Evolutionary conservation across 1,140 invertebrate genomes (phyloP), one percentile per base, ranked within the genome.

Genomic region (Thaumatotibia leucotreta): DNA sequence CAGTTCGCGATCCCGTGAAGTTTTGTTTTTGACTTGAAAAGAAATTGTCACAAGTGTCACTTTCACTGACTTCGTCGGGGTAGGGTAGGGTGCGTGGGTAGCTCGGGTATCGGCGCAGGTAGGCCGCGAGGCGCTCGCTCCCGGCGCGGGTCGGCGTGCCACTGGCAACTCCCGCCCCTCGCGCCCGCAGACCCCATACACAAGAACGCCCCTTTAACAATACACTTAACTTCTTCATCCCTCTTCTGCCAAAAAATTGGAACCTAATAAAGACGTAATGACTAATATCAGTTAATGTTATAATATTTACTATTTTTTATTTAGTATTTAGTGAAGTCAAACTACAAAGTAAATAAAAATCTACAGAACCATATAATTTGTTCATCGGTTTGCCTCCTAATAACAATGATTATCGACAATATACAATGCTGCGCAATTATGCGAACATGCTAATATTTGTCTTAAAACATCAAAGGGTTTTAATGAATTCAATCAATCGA

Each of bases 181-280:
- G 24, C 76, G 67, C 77, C 63, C 73, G 72, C 74, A 49, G 72
- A 75, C 67, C 77, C 72, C 79, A 75, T 76, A 75, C 77, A 70
- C 70, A 75, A 68, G 72, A 67, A 79, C 78, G 80, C 86, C 80
- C 82, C 78, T 64, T 78, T 75, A 70, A 76, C 79, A 73, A 76
- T 69, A 68, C 66, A 82, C 79, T 75, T 45, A 9, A 45, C 39
- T 45, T 45, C 39, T 20, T 45, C n/a, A 45, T 45, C 5, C 39
- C n/a, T 39, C 10, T 45, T 20, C 39, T 45, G 39, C 6, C 39
- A 45, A 39, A 39, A 39, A 39, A 45, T 20, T 45, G 14, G 4
- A 8, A 8, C 6, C 17, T 45, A 45, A 45, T 45, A 2, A 45
- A 45, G 39, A 45, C 17, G 27, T 45, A 45, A 45, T 45, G n/a